phyloP scores from a whole-genome alignment of 2,113 vertebrate genomes.

The Brienomyrus longianalis region DNA sequence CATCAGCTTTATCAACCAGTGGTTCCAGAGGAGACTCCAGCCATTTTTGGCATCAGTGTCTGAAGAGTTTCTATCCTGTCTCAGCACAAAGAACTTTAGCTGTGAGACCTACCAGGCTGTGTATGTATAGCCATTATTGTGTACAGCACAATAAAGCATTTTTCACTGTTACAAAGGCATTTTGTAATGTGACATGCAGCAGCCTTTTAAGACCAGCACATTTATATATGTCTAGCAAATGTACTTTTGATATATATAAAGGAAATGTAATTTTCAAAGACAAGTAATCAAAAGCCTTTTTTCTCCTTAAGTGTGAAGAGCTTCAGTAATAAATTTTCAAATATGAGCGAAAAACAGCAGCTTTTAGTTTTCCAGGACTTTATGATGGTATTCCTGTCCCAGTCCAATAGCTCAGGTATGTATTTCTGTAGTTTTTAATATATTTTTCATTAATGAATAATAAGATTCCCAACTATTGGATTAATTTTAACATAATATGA shows the following conservation, averaged over 20 bases:
- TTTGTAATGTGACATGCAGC: background rate
- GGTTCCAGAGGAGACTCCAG: slow-evolving; percentile 47
- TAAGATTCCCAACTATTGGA: background rate
- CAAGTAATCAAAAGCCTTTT: background rate
- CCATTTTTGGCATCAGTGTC: slow-evolving; percentile 48
- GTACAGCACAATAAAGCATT: background rate
- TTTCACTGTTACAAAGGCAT: background rate
- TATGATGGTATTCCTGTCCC: background rate
- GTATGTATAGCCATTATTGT: slow-evolving; percentile 38
- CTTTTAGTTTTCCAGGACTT: background rate
- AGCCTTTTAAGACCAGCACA: background rate
- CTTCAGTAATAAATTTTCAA: background rate
- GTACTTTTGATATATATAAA: background rate
- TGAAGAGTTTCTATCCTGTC: slow-evolving; percentile 47
- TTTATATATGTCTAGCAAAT: background rate
- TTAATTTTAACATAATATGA: background rate
- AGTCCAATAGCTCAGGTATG: background rate
- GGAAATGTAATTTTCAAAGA: background rate
- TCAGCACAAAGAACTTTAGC: slow-evolving; percentile 32
- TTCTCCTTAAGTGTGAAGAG: background rate
- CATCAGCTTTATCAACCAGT: slow-evolving; percentile 36
- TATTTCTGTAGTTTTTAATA: background rate
- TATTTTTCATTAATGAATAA: background rate
- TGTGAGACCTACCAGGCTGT: slow-evolving; percentile 52
- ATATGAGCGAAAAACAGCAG: background rate